phyloP scores from a whole-genome alignment of 1,140 invertebrate species.

The Pectinophora gossypiella region DNA sequence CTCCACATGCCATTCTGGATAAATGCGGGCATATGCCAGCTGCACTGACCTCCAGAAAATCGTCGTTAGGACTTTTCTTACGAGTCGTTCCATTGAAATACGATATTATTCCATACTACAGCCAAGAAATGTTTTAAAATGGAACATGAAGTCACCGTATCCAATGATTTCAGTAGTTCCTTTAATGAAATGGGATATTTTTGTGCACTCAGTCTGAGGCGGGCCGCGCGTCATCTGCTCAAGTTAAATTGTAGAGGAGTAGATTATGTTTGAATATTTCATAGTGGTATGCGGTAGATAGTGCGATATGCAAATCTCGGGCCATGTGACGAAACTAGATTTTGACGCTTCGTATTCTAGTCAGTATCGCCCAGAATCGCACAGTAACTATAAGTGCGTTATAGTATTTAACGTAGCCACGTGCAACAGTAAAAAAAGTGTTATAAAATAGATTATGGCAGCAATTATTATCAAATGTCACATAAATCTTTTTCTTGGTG shows the following conservation, averaged over 20 bases:
- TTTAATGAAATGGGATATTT: conserved; percentile 12
- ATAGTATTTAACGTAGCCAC: too few species aligned
- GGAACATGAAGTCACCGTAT: conserved; percentile 21
- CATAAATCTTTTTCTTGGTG: too few species aligned
- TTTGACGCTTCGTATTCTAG: too few species aligned
- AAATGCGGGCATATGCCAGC: conserved; percentile 42
- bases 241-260: conserved; percentile 29
- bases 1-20: conserved; percentile 45
- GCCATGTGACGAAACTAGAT: conserved; percentile 30
- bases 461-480: too few species aligned
- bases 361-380: too few species aligned
- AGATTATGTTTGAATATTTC: conserved; percentile 38
- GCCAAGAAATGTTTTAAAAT: conserved; percentile 29
- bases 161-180: background rate
- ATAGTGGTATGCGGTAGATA: conserved; percentile 22
- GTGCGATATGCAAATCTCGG: conserved; percentile 41
- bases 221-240: conserved; percentile 10
- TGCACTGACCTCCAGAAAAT: conserved; percentile 42
- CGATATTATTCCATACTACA: conserved; percentile 35
- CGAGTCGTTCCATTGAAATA: conserved; percentile 42
- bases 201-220: conserved; percentile 3
- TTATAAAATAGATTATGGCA: too few species aligned
- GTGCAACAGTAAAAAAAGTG: too few species aligned
- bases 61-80: conserved; percentile 21
- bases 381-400: too few species aligned